Percentiles rank a stretch among this genome's conserved stretches.
phyloP scores from a whole-genome alignment of 2,888 invertebrate species.

The Tridacna gigas region DNA sequence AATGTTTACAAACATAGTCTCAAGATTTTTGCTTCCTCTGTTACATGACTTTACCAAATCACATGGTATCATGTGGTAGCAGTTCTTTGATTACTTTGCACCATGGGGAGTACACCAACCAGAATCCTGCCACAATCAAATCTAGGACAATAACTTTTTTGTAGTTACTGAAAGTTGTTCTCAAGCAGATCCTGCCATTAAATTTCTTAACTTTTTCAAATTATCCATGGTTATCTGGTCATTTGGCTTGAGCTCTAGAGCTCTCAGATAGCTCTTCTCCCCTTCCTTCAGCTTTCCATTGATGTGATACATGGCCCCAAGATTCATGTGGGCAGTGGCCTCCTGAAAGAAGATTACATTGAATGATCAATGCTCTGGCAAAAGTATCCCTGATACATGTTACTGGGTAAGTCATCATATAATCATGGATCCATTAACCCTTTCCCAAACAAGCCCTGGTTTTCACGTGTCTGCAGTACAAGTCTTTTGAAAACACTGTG shows the following conservation, averaged over 20 bases:
- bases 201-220: conserved; percentile 90
- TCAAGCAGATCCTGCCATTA: conserved; percentile 67
- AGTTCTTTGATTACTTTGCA: too few species aligned
- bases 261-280: conserved; percentile 93
- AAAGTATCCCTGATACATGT: neutral
- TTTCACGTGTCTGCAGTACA: neutral
- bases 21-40: too few species aligned
- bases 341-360: conserved; percentile 88
- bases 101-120: neutral
- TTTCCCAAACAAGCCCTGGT: neutral
- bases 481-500: conserved; percentile 2
- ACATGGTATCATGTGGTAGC: too few species aligned
- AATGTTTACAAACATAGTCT: too few species aligned
- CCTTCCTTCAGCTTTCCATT: conserved; percentile 96
- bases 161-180: neutral
- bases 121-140: neutral
- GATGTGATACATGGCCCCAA: conserved; percentile 97
- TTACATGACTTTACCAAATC: too few species aligned
- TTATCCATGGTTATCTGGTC: conserved; percentile 95
- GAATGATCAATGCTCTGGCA: too few species aligned
- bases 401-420: too few species aligned
- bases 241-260: conserved; percentile 93
- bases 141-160: neutral
- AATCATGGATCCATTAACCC: conserved; percentile 1
- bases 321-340: conserved; percentile 95